These are phyloP conservation scores for Porites lobata DNA, from an alignment of 92 coral and sea anemone species.

Conservation along the genomic window DNA sequence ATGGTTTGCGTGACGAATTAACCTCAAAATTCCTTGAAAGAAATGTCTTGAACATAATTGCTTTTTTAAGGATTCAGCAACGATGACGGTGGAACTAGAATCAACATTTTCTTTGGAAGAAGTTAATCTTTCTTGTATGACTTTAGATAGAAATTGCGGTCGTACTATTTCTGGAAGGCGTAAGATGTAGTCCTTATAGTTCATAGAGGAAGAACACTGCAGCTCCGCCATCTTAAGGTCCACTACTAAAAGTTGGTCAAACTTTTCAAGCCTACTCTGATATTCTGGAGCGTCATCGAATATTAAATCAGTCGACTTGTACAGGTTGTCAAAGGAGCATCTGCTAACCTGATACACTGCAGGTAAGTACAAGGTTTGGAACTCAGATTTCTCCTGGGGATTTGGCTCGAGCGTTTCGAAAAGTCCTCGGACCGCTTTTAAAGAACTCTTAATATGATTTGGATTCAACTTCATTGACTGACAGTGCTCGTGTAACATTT, in stretches of 20 bases:
- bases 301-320: slow-evolving; percentile 64
- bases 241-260: slow-evolving; percentile 58
- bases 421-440: slow-evolving; percentile 70
- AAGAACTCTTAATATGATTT: slow-evolving; percentile 37
- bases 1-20: slow-evolving; percentile 64
- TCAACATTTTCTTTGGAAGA: not conserved
- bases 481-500: slow-evolving; percentile 47
- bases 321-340: not conserved
- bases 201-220: slow-evolving; percentile 9
- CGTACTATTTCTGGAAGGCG: slow-evolving; percentile 51
- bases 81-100: not conserved
- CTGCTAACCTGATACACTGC: slow-evolving; percentile 6
- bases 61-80: slow-evolving; percentile 47
- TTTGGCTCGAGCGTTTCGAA: slow-evolving; percentile 39
- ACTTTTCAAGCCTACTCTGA: slow-evolving; percentile 41
- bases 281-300: slow-evolving; percentile 73
- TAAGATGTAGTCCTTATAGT: slow-evolving; percentile 47
- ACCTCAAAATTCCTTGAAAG: slow-evolving; percentile 60
- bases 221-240: slow-evolving; percentile 56
- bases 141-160: slow-evolving; percentile 62
- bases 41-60: slow-evolving; percentile 60
- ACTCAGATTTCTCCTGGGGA: not conserved
- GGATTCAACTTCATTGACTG: slow-evolving; percentile 56
- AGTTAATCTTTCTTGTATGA: slow-evolving; percentile 60
- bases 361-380: slow-evolving; percentile 44